phyloP scores from a whole-genome alignment of 2,113 vertebrate species.

The Scophthalmus maximus region DNA sequence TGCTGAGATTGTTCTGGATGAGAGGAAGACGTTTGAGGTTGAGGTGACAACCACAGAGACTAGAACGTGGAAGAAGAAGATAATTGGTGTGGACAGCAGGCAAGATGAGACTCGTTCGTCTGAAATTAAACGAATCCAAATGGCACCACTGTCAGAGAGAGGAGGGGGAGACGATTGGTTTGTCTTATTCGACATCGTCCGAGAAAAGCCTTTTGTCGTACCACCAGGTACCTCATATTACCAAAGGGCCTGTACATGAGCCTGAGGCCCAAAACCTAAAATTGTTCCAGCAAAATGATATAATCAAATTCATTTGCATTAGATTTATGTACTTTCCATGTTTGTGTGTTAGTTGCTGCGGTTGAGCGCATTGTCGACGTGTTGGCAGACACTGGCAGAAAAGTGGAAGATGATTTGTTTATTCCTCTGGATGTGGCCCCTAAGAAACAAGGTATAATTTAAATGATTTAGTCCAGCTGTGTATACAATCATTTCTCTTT shows the following conservation, averaged over 20 bases:
- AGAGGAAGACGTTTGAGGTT: slow-evolving; percentile 34
- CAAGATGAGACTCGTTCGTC: slow-evolving; percentile 47
- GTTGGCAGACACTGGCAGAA: slow-evolving; percentile 19
- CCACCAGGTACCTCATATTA: slow-evolving; percentile 59
- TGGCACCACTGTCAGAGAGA: slow-evolving; percentile 21
- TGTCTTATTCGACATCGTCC: slow-evolving; percentile 37
- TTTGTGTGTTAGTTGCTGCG: slow-evolving; percentile 47
- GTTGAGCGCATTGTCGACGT: slow-evolving; percentile 25
- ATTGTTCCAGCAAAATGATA: too few species aligned
- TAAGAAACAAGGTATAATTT: slow-evolving; percentile 70
- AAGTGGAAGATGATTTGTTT: slow-evolving; percentile 75
- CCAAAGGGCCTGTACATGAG: background rate
- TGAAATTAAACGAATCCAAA: slow-evolving; percentile 40
- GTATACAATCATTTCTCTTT: background rate
- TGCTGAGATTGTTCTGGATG: slow-evolving; percentile 37
- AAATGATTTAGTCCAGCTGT: background rate
- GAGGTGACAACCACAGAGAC: slow-evolving; percentile 52
- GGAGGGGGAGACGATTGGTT: slow-evolving; percentile 67
- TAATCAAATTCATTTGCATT: background rate
- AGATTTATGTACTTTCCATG: slow-evolving; percentile 2
- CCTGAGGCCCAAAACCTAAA: background rate
- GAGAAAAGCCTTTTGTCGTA: slow-evolving; percentile 34
- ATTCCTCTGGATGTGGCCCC: slow-evolving; percentile 47
- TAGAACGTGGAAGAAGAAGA: slow-evolving; percentile 44
- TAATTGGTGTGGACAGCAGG: slow-evolving; percentile 53